Base-by-base conservation (phyloP, 1,140 invertebrate genomes). In the Lordiphosa clarofinis region DNA sequence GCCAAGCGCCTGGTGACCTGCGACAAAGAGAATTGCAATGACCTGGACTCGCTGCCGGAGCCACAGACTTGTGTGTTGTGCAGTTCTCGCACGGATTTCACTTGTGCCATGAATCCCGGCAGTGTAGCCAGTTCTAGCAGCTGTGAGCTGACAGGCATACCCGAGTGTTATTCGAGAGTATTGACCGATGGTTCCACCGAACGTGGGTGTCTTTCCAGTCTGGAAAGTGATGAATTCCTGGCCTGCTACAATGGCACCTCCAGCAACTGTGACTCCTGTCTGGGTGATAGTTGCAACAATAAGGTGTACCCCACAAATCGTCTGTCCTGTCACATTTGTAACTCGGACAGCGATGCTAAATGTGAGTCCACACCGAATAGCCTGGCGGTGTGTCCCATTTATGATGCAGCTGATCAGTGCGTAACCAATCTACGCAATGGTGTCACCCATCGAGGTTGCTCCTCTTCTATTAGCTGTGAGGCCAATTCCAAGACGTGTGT, bases 171-270 rank as follows among this genome's bases (percentile, higher is more conserved):
- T 11, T 48, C 71, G 7, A 74, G 86, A 2, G 72, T 88, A 0
- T 61, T 78, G 0, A 4, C 11, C 2, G 78, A 81, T 36, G 87
- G 87, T 11, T 39, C 47, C 28, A 88, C 87, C 0, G 87, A 88
- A 47, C 70, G 87, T n/a, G 87, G 87, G 1, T 88, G 87, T 5
- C 43, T 87, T 6, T 76, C 87, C 5, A 88, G 67, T 38, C 38
- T 88, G 35, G 73, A 88, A 39, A 57, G 73, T 5, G 78, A 88
- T 3, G 74, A 87, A n/a, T 88, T 88, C 59, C 24, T 74, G 0
- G 31, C 61, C 12, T 88, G 87, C 47, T 78, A 78, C 44, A 82
- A 87, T 12, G 87, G 82, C 21, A 87, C 68, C 9, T 67, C 87
- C 5, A 5, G 12, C 1, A 46, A 13, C 4, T 88, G 87, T 24